Base-by-base conservation (phyloP, 2,797 vertebrate species). In the Buceros bicornis region DNA sequence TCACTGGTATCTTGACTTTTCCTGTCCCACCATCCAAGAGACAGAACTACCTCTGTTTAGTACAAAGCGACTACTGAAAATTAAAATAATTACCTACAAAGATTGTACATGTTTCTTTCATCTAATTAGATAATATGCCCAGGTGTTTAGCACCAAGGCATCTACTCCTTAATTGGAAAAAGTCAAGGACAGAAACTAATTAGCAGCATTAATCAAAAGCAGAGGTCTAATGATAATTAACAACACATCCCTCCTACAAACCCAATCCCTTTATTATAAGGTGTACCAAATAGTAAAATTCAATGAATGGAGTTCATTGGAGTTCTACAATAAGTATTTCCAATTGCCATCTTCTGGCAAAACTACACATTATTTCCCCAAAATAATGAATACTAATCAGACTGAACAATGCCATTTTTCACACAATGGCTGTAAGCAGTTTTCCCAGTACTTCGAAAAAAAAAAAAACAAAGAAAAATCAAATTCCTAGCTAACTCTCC, bases 161-260 rank as follows among this genome's bases (percentile, higher is more conserved):
- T 89, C 94, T 69, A 22, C 85, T 92, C 74, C 96, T 97, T 98
- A 98, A 98, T 98, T 98, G 96, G 96, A 95, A 97, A 92, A 97
- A 97, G 96, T 95, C 97, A 96, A 97, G 97, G 91, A 95, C 90
- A 95, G 96, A 97, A 97, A 96, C 97, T 97, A 98, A 98, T 98
- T 97, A 98, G 91, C 82, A 94, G 92, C 86, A 93, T 95, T 98
- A 96, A 97, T 97, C 95, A 97, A 97, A 98, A 97, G 97, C 96
- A 96, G 97, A 97, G 95, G 96, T 93, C 96, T 97, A 97, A 97
- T 94, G 88, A 97, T 95, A 97, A 97, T 97, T 97, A 98, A 90
- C 95, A 88, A 86, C 94, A 93, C 81, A 90, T 95, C 86, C 78
- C 82, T 85, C 45, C 17, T 47, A 91, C 78, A 82, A 92, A 92